phyloP scores from a whole-genome alignment of 2,888 invertebrate species.

The Nemotelus nigrinus region DNA sequence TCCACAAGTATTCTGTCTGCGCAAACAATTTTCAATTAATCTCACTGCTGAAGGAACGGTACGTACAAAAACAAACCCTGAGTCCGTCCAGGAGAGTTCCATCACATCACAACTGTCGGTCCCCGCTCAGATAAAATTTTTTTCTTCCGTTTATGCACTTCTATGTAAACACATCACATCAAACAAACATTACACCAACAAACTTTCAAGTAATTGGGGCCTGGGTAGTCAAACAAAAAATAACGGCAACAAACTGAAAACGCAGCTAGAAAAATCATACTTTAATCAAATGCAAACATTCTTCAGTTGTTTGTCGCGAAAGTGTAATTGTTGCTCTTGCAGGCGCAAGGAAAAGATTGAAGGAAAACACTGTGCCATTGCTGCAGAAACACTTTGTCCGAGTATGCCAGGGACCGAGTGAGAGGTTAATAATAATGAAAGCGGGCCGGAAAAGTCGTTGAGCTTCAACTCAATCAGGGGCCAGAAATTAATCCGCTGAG shows the following conservation, averaged over 20 bases:
- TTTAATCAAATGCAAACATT: constrained; percentile 39
- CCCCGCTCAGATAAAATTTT: no score
- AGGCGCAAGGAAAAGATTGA: background rate
- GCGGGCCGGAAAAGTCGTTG: background rate
- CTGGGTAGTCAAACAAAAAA: no score
- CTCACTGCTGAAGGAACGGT: constrained; percentile 4
- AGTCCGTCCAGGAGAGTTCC: no score
- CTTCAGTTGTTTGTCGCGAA: background rate
- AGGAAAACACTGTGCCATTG: background rate
- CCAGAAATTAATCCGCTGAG: constrained; percentile 38
- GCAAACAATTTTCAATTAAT: constrained; percentile 46
- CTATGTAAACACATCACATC: no score
- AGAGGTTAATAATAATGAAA: background rate
- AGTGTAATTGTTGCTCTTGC: constrained; percentile 15
- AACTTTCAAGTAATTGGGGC: no score
- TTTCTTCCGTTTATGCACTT: no score
- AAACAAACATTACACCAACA: no score
- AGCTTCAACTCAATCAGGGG: constrained; percentile 5
- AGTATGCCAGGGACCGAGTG: no score
- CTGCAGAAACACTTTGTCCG: background rate
- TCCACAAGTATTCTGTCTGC: constrained; percentile 25
- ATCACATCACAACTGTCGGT: no score
- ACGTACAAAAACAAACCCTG: background rate
- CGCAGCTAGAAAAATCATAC: background rate
- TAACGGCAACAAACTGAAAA: no score